Percentiles rank a stretch among this genome's conserved stretches.
Conservation (phyloP, 2,113 vertebrate species). For the Prietella phreatophila region DNA sequence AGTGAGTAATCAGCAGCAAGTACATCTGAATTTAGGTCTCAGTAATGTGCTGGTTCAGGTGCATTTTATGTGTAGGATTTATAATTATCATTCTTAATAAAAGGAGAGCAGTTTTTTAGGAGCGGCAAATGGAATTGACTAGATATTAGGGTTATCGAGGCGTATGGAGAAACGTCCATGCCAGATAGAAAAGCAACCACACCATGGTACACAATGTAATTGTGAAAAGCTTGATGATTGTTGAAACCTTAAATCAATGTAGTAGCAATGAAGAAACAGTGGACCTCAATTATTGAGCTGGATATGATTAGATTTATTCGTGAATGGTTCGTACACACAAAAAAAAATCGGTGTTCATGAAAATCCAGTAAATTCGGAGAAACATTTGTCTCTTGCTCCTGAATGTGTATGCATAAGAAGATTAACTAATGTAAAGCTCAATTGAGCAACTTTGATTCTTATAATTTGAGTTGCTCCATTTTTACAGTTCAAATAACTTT, state of each 20-base stretch:
- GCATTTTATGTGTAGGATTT: background rate
- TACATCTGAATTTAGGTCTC: slow-evolving; percentile 3
- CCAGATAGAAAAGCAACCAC: background rate
- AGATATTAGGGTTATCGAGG: background rate
- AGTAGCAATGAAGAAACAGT: background rate
- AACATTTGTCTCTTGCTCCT: no score
- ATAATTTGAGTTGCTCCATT: no score
- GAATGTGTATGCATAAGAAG: no score
- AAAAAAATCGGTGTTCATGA: background rate
- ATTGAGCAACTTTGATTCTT: no score
- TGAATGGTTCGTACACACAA: background rate
- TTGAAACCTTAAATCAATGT: background rate
- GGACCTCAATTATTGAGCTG: background rate
- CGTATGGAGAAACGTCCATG: background rate
- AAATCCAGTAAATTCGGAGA: no score
- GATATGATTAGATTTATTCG: background rate
- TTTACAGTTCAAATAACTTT: no score
- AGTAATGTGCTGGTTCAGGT: slow-evolving; percentile 17
- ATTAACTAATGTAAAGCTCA: no score
- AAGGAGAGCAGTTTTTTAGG: background rate
- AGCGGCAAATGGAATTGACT: background rate
- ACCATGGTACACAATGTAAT: background rate
- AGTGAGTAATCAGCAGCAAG: slow-evolving; percentile 11
- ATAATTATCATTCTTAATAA: background rate
- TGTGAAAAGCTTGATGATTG: background rate